Base-by-base conservation (phyloP, 2,113 vertebrate genomes). In the Pongo pygmaeus region DNA sequence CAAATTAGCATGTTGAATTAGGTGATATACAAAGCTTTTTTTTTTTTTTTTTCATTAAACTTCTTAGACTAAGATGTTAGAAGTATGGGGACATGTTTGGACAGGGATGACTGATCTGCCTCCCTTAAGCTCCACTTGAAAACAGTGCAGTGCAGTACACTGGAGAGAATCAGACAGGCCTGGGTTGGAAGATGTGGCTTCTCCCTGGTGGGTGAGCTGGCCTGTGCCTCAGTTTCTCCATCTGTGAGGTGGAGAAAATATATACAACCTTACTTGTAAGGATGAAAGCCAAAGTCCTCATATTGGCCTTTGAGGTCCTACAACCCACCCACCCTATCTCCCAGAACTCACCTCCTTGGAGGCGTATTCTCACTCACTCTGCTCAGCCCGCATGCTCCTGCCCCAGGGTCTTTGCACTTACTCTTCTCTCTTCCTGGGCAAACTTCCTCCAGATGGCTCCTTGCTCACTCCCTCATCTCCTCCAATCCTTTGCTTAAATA, bases 131-230 rank as follows among this genome's bases (percentile, higher is more conserved):
- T 35, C 27, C 22, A 27, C 8, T 32, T 9, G 22, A 69, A 96
- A 32, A 9, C 5, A 7, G 14, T 61, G 3, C 4, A 18, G 7
- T 32, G 30, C 0, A 9, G 4, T 3, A 23, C 22, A n/a, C 10
- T n/a, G 3, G 8, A 46, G 27, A 9, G 20, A 50, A 22, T 50
- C 75, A 55, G 40, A 32, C 9, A 69, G 40, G 40, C 38, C 27
- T 30, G 32, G 23, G 1, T 18, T 43, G 46, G 38, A 46, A 79
- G 7, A 6, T 0, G 12, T n/a, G 70, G 17, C 0, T 22, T 11
- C 52, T 81, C 55, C 57, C 12, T 32, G 6, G 30, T 8, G n/a
- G 32, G 4, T 11, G 30, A 83, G 25, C 9, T 1, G 2, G 5
- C 16, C 8, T 7, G 14, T 50, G 17, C 16, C n/a, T 78, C 64